Evolutionary conservation across 2,888 invertebrate genomes (phyloP), one percentile per base, ranked within the genome.

Genomic region (Drosophila formosana): DNA sequence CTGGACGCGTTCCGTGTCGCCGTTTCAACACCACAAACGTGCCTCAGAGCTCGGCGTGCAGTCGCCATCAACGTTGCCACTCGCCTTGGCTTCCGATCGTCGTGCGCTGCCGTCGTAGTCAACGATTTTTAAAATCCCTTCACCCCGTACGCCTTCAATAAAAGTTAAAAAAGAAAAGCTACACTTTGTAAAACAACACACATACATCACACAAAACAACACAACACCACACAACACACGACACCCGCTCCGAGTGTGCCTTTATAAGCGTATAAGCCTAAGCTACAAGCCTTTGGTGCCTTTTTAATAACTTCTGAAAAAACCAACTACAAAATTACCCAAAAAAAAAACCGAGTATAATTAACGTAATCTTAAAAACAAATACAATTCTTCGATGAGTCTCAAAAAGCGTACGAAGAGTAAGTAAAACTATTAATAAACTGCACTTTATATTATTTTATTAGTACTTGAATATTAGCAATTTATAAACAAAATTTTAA

Each of bases 21-120:
- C 74, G 83, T 83, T 80, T 78, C 69, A 66, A 78, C 89, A 86
- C 88, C 90, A 88, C 90, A 89, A 85, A 85, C 89, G 89, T 89
- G 89, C 89, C 89, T 89, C 89, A 85, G 81, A 85, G 81, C 82
- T 81, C 81, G 81, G 66, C 82, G 83, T 68, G 82, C 85, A 82
- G 77, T 57, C 61, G 75, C 78, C 70, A 49, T 41, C 53, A 53
- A 50, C 18, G 72, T 67, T 72, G 69, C 73, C 66, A 58, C 50
- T 45, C 69, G 50, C 52, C 37, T 41, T 32, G 70, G 55, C 57
- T 56, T 74, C 73, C 78, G 72, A 66, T 72, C 72, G 77, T 72
- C 67, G 74, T 60, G 82, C 56, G 69, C 80, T 82, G 79, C 79
- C 78, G 88, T 70, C 72, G 84, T 75, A 86, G 87, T 86, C 74